phyloP scores from a whole-genome alignment of 2,797 vertebrate species.

The Brotula barbata region DNA sequence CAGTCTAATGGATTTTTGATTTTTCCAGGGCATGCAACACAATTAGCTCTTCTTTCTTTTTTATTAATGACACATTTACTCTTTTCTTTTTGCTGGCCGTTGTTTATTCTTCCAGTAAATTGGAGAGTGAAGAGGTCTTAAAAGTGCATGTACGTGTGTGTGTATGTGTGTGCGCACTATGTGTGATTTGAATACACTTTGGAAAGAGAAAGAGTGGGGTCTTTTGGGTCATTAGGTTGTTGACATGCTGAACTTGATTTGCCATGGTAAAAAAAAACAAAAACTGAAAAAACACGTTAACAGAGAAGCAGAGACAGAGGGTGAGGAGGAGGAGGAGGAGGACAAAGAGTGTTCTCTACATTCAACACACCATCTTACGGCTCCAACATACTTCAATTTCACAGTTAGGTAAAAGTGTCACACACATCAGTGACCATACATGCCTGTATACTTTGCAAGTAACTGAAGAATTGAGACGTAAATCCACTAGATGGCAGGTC shows the following conservation, averaged over 20 bases:
- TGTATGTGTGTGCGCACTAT: neutral
- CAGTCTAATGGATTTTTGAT: conserved; percentile 96
- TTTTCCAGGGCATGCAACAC: conserved; percentile 83
- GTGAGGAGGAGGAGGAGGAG: no score
- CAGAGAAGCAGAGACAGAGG: neutral
- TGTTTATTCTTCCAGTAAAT: conserved; percentile 74
- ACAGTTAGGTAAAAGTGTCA: no score
- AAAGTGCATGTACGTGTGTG: conserved; percentile 38
- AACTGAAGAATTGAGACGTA: no score
- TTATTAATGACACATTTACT: conserved; percentile 87
- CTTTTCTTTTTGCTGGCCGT: conserved; percentile 77
- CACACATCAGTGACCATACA: no score
- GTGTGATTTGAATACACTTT: conserved; percentile 70
- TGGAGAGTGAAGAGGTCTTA: conserved; percentile 69
- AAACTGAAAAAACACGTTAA: conserved; percentile 1
- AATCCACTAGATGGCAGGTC: no score
- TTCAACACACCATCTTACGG: neutral
- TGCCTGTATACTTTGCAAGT: no score
- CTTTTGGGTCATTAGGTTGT: conserved; percentile 73
- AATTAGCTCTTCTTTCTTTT: conserved; percentile 93
- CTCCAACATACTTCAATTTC: no score
- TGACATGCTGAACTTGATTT: conserved; percentile 45
- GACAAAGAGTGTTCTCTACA: neutral
- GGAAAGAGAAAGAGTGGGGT: conserved; percentile 76
- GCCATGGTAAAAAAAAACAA: conserved; percentile 7